A percentile compares a stretch with the other conserved stretches of the same genome.
phyloP scores from a whole-genome alignment of 2,113 vertebrate genomes.

The Gavia stellata region DNA sequence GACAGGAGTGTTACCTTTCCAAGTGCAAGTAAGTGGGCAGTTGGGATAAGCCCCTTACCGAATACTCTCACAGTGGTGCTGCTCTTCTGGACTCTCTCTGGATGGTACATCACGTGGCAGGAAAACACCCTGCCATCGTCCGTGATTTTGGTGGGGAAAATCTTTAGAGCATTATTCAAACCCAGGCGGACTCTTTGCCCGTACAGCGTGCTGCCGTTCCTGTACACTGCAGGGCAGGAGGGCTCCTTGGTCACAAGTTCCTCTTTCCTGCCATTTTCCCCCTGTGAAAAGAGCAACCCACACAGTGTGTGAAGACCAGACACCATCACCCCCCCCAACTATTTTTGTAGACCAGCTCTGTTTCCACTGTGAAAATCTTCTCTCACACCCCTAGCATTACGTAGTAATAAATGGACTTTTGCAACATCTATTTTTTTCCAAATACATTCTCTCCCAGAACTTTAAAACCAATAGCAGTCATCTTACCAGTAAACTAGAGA shows the following conservation, averaged over 20 bases:
- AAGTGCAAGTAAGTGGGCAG: neutral
- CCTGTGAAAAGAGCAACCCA: slow-evolving; percentile 26
- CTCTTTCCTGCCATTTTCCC: slow-evolving; percentile 24
- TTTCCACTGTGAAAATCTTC: neutral
- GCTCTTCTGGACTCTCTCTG: slow-evolving; percentile 14
- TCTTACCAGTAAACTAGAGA: neutral
- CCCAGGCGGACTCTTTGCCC: slow-evolving; percentile 10
- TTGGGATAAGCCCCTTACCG: slow-evolving; percentile 25
- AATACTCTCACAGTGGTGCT: slow-evolving; percentile 61
- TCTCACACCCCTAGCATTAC: neutral
- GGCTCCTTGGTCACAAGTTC: slow-evolving; percentile 21
- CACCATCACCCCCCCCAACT: rapidly evolving
- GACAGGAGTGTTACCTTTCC: neutral
- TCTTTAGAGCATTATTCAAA: neutral
- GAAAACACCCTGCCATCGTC: slow-evolving; percentile 57
- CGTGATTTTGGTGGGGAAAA: slow-evolving; percentile 25
- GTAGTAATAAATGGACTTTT: neutral
- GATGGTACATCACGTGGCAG: neutral
- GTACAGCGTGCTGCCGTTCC: rapidly evolving
- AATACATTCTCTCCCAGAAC: neutral
- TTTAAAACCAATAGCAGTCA: neutral
- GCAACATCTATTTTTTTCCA: neutral
- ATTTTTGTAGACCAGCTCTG: neutral
- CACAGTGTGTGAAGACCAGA: neutral
- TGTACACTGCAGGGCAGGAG: neutral